These are phyloP conservation scores for Thrips palmi DNA, from an alignment of 1,140 invertebrate species.

Conservation along the genomic window DNA sequence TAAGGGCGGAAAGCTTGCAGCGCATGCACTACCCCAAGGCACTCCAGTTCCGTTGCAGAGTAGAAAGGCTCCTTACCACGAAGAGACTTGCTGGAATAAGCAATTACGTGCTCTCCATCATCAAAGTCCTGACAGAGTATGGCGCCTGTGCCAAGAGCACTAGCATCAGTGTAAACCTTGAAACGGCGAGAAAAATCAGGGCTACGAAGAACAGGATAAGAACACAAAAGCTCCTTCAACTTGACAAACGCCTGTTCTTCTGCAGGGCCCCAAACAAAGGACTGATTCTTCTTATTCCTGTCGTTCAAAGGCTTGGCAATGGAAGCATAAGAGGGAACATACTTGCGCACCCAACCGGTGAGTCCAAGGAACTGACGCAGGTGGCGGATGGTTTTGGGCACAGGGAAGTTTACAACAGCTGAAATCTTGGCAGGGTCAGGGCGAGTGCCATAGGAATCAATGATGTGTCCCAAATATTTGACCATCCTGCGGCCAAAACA, in stretches of 20 bases:
- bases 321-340: constrained; percentile 18
- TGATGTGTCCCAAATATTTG: constrained; percentile 22
- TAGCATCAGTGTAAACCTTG: constrained; percentile 18
- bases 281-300: constrained; percentile 13
- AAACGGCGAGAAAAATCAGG: constrained; percentile 17
- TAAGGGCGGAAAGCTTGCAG: constrained; percentile 21
- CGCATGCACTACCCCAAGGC: constrained; percentile 22
- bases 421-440: constrained; percentile 20
- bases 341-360: constrained; percentile 20
- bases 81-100: constrained; percentile 20
- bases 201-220: constrained; percentile 12
- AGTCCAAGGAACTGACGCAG: constrained; percentile 22
- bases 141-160: constrained; percentile 16
- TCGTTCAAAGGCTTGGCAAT: constrained; percentile 18
- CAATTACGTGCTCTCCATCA: constrained; percentile 16
- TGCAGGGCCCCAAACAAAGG: constrained; percentile 6
- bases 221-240: constrained; percentile 16
- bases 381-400: constrained; percentile 17
- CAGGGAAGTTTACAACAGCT: constrained; percentile 19
- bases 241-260: constrained; percentile 14
- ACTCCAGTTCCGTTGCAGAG: constrained; percentile 23
- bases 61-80: constrained; percentile 20
- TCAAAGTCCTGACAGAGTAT: constrained; percentile 17
- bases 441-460: constrained; percentile 19
- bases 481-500: constrained; percentile 15